Base-by-base conservation (phyloP, 2,888 invertebrate species). In the Xestia c-nigrum region DNA sequence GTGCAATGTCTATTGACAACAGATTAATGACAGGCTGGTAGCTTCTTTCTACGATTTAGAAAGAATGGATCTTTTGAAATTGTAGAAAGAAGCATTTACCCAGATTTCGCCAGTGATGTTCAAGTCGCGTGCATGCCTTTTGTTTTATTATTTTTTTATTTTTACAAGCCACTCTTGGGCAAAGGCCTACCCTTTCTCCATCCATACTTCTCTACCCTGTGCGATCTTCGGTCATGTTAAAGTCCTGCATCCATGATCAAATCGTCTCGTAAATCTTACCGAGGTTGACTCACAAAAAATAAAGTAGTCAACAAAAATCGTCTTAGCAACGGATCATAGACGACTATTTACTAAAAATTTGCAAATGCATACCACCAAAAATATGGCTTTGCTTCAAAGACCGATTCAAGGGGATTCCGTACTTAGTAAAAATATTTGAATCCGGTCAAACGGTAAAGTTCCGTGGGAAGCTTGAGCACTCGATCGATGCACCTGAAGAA, bases 361-460 rank as follows among this genome's bases (percentile, higher is more conserved):
- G 85, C 80, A 83, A 90, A 91, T 91, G 88, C 90, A 84, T 87
- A 83, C 84, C 74, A 59, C 77, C 87, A 87, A 88, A 90, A 90
- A 92, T 88, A 90, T 89, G 80, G 86, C 86, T 91, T 91, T 90
- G 89, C 89, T 89, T 92, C 92, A 93, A 93, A 94, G 91, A 92
- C 90, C 87, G 84, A 83, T 89, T 90, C 84, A 89, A 91, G 90
- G 81, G 90, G 90, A 91, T 92, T 85, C 90, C 91, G 89, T 91
- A 91, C 92, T 94, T 91, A 92, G 92, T 90, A 91, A 92, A 94
- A 94, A 94, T 94, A 94, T 95, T 95, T 92, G 93, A 93, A 94
- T 94, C 90, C 91, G 91, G 91, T 92, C 91, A 92, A 92, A 91
- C 90, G 91, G 88, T 80, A 89, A 92, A 91, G 89, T 91, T 92